phyloP scores from a whole-genome alignment of 2,113 vertebrate genomes.

The Clarias magur region DNA sequence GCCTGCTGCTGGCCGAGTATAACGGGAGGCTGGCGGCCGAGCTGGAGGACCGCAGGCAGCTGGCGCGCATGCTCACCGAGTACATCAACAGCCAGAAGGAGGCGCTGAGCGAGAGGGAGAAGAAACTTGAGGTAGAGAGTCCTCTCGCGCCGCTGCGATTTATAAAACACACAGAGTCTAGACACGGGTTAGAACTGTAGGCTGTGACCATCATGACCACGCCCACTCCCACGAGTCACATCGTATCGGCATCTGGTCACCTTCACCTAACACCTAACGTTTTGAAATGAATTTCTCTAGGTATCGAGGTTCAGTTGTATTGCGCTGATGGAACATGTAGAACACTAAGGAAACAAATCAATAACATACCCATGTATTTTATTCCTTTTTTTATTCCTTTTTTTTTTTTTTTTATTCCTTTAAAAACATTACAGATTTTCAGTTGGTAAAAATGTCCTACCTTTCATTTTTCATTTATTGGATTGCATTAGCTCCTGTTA shows the following conservation, averaged over 20 bases:
- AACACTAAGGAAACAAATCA: neutral
- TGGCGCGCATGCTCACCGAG: slow-evolving; percentile 94
- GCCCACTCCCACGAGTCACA: neutral
- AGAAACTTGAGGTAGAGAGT: slow-evolving; percentile 85
- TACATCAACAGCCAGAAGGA: slow-evolving; percentile 96
- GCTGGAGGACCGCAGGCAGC: slow-evolving; percentile 93
- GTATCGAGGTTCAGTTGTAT: neutral
- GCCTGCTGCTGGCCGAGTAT: slow-evolving; percentile 93
- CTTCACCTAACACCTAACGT: neutral
- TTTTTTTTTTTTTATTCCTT: too few species aligned
- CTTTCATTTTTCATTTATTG: neutral
- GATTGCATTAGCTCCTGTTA: neutral
- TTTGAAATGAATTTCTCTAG: neutral
- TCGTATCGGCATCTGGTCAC: neutral
- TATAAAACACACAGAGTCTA: neutral
- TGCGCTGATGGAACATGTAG: neutral
- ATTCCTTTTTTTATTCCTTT: neutral
- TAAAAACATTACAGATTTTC: too few species aligned
- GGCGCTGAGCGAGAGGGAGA: slow-evolving; percentile 89
- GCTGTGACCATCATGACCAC: too few species aligned
- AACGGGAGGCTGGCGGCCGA: slow-evolving; percentile 95
- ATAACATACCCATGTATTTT: too few species aligned
- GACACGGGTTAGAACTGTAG: neutral
- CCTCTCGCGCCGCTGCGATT: too few species aligned
- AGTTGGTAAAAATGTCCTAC: too few species aligned